Evolutionary conservation across 2,113 vertebrate species (phyloP).

Genomic region (Haemorhous mexicanus): DNA sequence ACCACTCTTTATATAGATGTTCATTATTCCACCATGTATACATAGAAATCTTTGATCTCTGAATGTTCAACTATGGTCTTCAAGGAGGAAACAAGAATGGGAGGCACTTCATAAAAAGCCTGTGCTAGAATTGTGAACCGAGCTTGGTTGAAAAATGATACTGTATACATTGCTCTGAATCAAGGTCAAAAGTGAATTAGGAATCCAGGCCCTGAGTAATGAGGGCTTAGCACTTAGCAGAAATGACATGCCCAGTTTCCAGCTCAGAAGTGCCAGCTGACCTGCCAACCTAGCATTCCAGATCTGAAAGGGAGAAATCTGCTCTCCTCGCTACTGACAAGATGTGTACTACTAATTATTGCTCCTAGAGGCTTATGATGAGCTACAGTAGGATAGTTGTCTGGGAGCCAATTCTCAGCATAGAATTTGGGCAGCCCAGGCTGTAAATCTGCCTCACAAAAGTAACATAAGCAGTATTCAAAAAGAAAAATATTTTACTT

Average conservation of each 20-base stretch:
- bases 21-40: slow-evolving; percentile 10
- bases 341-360: slow-evolving; percentile 42
- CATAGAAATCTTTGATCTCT: slow-evolving; percentile 42
- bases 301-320: slow-evolving; percentile 59
- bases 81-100: slow-evolving; percentile 43
- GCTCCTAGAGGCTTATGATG: slow-evolving; percentile 25
- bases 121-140: neutral
- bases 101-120: slow-evolving; percentile 52
- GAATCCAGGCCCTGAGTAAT: slow-evolving; percentile 44
- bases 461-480: neutral
- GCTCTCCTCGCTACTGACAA: slow-evolving; percentile 46
- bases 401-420: neutral
- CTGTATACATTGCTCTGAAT: slow-evolving; percentile 40
- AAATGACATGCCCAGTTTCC: slow-evolving; percentile 56
- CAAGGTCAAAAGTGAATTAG: slow-evolving; percentile 60
- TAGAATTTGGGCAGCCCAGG: neutral
- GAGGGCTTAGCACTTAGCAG: slow-evolving; percentile 61
- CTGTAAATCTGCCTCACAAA: neutral
- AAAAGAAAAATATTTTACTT: neutral
- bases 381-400: slow-evolving; percentile 25
- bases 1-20: slow-evolving; percentile 10
- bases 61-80: slow-evolving; percentile 18
- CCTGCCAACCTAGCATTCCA: slow-evolving; percentile 51
- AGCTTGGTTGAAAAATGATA: slow-evolving; percentile 45
- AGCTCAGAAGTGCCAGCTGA: slow-evolving; percentile 61